These are phyloP conservation scores for Acrobasis consociella DNA, from an alignment of 2,888 invertebrate species.

Conservation along the genomic window DNA sequence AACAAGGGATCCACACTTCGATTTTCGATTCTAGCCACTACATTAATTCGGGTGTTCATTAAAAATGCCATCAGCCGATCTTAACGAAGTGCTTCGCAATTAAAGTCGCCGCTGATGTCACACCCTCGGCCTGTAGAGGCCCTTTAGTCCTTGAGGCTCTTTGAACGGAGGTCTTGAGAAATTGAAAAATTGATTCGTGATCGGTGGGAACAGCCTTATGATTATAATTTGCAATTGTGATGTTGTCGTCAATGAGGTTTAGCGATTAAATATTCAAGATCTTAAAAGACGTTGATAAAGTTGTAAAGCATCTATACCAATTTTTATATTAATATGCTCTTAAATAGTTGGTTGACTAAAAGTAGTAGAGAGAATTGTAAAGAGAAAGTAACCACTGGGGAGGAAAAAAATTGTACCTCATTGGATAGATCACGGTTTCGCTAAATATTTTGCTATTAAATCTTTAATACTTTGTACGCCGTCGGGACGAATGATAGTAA, in stretches of 20 bases:
- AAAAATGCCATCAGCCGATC: conserved; percentile 81
- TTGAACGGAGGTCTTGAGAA: conserved; percentile 69
- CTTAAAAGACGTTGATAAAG: not conserved
- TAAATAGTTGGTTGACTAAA: no score
- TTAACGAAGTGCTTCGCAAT: conserved; percentile 82
- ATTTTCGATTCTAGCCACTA: conserved; percentile 80
- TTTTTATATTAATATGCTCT: no score
- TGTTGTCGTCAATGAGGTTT: not conserved
- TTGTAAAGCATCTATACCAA: no score
- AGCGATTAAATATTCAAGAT: not conserved
- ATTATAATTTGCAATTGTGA: conserved; percentile 12
- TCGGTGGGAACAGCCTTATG: conserved; percentile 41
- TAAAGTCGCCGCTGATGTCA: conserved; percentile 81
- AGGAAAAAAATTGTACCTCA: no score
- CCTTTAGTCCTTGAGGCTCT: conserved; percentile 58
- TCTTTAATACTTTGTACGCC: no score
- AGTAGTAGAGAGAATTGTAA: no score
- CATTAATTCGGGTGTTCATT: conserved; percentile 82
- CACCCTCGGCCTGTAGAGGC: conserved; percentile 50
- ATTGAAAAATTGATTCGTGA: conserved; percentile 74
- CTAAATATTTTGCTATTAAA: no score
- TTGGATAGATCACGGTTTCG: no score
- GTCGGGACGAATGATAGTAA: no score
- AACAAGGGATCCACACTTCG: conserved; percentile 75
- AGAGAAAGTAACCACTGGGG: no score